Base-by-base conservation (phyloP, 2,797 vertebrate genomes). In the Ptychobarbus kaznakovi region DNA sequence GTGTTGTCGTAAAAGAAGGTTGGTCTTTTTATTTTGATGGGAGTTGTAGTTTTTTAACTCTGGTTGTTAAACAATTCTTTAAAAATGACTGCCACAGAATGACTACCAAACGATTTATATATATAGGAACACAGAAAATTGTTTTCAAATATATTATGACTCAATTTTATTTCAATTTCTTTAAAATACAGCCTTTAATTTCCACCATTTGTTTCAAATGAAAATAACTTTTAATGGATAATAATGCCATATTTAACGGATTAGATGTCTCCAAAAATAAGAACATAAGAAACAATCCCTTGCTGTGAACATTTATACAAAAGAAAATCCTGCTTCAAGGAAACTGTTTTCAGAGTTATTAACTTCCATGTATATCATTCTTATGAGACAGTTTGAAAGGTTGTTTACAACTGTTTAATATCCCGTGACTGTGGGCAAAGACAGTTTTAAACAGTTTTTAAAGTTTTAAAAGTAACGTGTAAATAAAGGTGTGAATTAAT, bases 41-140 rank as follows among this genome's bases (percentile, higher is more conserved):
- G 94, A 94, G 22, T 82, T 94, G 92, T 91, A 87, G 86, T 87
- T 80, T 44, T 53, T 6, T 20, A 15, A 22, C 22, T 8, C 6
- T 3, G 15, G 51, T 25, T 75, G 15, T 68, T 11, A 1, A 74
- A 80, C n/a, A 38, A 68, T 53, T 40, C 6, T 38, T 38, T 5
- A 0, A 68, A 5, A 7, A 22, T 16, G 32, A 28, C 15, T 9
- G 18, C 22, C 4, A 58, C 4, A 49, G 32, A 32, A 32, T 32
- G 38, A 79, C 51, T 22, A 44, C n/a, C 38, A 44, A 63, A 28
- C 22, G 4, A 49, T 68, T 15, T 1, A 0, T 3, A 13, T 13
- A 11, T 12, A 44, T 44, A 46, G 42, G 10, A 44, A 44, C 49
- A 51, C 46, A 49, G 49, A 51, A 16, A 18, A 6, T 58, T 16